A percentile compares a stretch with the other conserved stretches of the same genome.
Conservation (phyloP, 2,797 vertebrate genomes). For the Erpetoichthys calabaricus region DNA sequence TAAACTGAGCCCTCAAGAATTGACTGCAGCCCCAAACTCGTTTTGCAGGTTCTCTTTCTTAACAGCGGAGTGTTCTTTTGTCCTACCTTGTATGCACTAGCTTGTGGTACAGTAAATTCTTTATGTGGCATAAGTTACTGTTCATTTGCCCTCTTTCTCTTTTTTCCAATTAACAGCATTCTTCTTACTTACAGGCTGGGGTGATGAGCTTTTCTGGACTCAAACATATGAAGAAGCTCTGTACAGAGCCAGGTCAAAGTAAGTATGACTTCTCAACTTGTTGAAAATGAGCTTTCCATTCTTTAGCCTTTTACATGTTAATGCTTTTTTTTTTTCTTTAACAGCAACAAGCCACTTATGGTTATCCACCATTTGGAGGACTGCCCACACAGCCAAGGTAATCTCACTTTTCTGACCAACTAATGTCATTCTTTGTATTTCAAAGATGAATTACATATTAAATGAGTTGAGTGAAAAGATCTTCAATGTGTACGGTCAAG, state of each 20-base stretch:
- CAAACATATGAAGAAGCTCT: conserved; percentile 92
- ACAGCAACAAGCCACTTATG: conserved; percentile 83
- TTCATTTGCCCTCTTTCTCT: background rate
- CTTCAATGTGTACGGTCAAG: no score
- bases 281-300: background rate
- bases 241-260: conserved; percentile 68
- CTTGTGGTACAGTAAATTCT: background rate
- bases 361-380: conserved; percentile 83
- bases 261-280: conserved; percentile 10
- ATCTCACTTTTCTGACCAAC: conserved; percentile 8
- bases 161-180: background rate
- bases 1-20: background rate
- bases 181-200: conserved; percentile 66
- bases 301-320: background rate
- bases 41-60: no score
- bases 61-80: no score
- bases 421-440: background rate
- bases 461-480: background rate
- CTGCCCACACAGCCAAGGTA: conserved; percentile 81
- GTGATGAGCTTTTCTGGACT: conserved; percentile 83
- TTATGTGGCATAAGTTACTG: background rate
- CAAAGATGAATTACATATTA: background rate
- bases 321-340: conserved; percentile 16
- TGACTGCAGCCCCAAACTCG: background rate
- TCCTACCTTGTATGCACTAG: no score